phyloP scores from a whole-genome alignment of 2,797 vertebrate species.

The Hylomyscus alleni region DNA sequence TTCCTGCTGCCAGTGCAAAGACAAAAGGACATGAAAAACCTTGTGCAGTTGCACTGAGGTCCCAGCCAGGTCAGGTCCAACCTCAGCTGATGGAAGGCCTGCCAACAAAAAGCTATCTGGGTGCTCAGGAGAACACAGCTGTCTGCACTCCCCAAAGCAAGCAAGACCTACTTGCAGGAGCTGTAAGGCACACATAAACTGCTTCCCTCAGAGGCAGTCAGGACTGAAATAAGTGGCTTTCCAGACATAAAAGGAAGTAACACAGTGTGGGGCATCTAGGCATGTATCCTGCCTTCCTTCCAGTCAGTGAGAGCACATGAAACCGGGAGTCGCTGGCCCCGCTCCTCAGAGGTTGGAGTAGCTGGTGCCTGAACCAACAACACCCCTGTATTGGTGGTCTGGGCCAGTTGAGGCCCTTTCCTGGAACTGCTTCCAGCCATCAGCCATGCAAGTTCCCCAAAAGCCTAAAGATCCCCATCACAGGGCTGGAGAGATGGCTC shows the following conservation, averaged over 20 bases:
- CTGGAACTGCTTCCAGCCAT: background rate
- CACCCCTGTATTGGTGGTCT: background rate
- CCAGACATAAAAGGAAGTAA: background rate
- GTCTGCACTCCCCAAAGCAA: background rate
- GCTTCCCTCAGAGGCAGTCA: background rate
- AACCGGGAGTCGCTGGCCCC: background rate
- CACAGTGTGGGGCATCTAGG: background rate
- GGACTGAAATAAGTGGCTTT: background rate
- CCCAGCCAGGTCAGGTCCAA: background rate
- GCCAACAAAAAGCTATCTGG: background rate
- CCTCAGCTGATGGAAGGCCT: background rate
- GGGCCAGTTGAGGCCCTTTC: background rate
- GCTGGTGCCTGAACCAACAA: background rate
- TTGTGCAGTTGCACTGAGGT: background rate
- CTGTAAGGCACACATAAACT: background rate
- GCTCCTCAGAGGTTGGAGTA: background rate
- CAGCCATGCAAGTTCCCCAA: background rate
- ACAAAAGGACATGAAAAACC: background rate
- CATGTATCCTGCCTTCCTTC: background rate
- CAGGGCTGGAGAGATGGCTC: too few species aligned
- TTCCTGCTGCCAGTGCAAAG: background rate
- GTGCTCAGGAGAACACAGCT: background rate
- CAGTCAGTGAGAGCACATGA: background rate
- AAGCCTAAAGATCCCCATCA: background rate
- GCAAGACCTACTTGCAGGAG: fast-evolving